Percentiles rank a stretch among this genome's conserved stretches.
phyloP scores from a whole-genome alignment of 2,888 invertebrate genomes.

The Dexiosoma caninum region DNA sequence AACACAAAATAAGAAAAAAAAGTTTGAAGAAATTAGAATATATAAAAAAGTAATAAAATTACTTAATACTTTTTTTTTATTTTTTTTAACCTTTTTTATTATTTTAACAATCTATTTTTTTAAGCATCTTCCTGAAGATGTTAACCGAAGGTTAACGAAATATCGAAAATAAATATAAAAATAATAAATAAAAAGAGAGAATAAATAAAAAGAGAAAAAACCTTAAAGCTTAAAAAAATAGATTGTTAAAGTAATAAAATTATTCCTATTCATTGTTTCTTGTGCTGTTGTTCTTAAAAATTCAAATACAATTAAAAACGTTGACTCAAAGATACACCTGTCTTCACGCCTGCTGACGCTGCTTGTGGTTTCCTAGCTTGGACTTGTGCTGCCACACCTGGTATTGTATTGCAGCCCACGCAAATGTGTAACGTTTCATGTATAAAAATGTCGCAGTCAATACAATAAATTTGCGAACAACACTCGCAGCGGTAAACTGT shows the following conservation, averaged over 20 bases:
- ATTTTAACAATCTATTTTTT: no score
- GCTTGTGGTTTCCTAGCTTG: constrained; percentile 72
- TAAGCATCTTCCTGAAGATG: no score
- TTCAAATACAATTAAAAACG: constrained; percentile 41
- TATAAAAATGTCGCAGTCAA: constrained; percentile 96
- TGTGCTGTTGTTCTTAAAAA: not conserved
- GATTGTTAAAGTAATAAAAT: no score
- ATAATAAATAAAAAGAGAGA: not conserved
- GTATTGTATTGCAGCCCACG: constrained; percentile 93
- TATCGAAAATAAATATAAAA: not conserved
- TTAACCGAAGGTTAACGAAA: no score
- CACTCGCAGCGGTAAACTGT: constrained; percentile 89
- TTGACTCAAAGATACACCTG: constrained; percentile 53
- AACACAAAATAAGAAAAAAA: no score
- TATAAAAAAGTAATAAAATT: no score
- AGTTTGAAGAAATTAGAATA: no score
- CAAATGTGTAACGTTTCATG: constrained; percentile 97
- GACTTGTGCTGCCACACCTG: constrained; percentile 72
- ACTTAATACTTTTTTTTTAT: no score
- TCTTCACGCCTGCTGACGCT: constrained; percentile 54
- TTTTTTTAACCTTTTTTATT: no score
- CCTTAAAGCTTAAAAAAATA: not conserved
- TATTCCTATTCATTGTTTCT: not conserved
- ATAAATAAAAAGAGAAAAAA: no score
- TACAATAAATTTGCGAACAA: constrained; percentile 90